A percentile compares a stretch with the other conserved stretches of the same genome.
These are phyloP conservation scores for Echinometra lucunter DNA, from an alignment of 53 echinoderm and acorn worm genomes.

Conservation along the genomic window DNA sequence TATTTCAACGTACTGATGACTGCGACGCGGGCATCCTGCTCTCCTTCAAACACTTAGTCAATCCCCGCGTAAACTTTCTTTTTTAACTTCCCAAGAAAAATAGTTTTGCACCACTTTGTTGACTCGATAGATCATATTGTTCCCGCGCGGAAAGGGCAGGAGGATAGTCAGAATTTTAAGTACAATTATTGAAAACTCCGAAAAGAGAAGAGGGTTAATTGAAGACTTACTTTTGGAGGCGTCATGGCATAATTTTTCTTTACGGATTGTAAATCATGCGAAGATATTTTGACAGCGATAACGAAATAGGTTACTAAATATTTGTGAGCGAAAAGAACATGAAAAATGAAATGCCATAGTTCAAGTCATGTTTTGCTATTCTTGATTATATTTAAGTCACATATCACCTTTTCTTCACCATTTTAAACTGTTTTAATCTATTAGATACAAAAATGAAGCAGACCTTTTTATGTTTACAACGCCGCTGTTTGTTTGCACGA, in stretches of 20 bases:
- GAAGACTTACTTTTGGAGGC: background rate
- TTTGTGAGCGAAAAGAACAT: too few relatives aligned
- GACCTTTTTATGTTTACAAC: too few relatives aligned
- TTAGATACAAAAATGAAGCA: too few relatives aligned
- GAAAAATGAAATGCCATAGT: too few relatives aligned
- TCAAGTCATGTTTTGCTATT: too few relatives aligned
- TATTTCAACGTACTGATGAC: slow-evolving; percentile 28
- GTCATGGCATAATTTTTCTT: background rate
- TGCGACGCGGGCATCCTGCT: background rate
- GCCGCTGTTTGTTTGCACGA: too few relatives aligned
- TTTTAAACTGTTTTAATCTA: too few relatives aligned
- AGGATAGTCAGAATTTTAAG: slow-evolving; percentile 10
- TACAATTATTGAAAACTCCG: background rate
- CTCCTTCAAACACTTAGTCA: slow-evolving; percentile 38
- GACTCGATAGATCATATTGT: slow-evolving; percentile 12
- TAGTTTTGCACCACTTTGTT: background rate
- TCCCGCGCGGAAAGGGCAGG: background rate
- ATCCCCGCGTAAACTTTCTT: slow-evolving; percentile 21
- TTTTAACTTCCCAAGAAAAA: background rate
- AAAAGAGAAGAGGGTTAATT: background rate
- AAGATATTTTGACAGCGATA: too few relatives aligned
- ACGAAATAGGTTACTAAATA: too few relatives aligned
- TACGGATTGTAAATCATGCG: too few relatives aligned
- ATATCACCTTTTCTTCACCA: too few relatives aligned
- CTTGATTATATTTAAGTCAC: too few relatives aligned